A percentile compares a stretch with the other conserved stretches of the same genome.
Conservation (phyloP, 2,113 vertebrate species). For the Deroptyus accipitrinus region DNA sequence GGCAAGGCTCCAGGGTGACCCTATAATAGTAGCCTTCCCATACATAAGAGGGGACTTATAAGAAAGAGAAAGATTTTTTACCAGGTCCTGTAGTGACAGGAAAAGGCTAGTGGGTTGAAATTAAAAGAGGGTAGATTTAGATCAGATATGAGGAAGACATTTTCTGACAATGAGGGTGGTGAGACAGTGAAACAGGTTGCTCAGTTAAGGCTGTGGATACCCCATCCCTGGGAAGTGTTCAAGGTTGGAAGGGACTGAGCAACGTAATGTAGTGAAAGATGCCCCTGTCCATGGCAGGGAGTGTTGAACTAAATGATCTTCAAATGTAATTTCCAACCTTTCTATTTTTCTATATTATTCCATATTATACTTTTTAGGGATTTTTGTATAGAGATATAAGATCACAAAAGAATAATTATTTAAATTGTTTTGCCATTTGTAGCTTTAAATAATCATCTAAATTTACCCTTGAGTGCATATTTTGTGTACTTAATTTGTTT, state of each 20-base stretch:
- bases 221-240: background rate
- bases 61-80: background rate
- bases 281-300: background rate
- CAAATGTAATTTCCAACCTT: background rate
- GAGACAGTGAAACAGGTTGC: background rate
- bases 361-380: background rate
- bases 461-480: background rate
- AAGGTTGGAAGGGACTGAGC: background rate
- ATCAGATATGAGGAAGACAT: background rate
- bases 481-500: background rate
- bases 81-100: background rate
- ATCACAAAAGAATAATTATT: background rate
- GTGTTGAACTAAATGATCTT: background rate
- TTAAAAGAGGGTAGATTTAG: background rate
- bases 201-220: background rate
- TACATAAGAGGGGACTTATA: background rate
- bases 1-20: fast-evolving
- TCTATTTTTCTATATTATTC: background rate
- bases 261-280: background rate
- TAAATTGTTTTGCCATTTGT: background rate
- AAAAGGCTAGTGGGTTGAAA: background rate
- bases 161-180: background rate
- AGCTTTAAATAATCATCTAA: background rate
- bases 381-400: background rate
- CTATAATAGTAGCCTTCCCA: background rate